Evolutionary conservation across 2,797 vertebrate species (phyloP).

Genomic region (Okamejei kenojei): DNA sequence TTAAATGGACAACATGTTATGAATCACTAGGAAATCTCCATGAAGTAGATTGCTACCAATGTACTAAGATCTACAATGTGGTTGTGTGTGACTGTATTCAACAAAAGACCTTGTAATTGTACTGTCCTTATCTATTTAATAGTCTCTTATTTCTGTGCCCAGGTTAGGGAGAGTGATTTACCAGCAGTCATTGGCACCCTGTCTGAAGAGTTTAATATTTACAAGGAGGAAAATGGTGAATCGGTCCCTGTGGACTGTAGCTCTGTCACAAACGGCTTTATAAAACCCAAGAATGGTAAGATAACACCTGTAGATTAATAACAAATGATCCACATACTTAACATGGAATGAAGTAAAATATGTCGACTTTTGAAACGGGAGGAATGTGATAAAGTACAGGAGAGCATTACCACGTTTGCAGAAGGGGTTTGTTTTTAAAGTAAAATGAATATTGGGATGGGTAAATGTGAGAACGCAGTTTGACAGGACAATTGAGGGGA

Average conservation of each 20-base stretch:
- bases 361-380: background rate
- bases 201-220: slow-evolving; percentile 82
- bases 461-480: background rate
- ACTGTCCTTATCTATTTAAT: background rate
- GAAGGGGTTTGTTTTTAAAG: background rate
- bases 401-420: background rate
- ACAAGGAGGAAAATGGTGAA: slow-evolving; percentile 78
- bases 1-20: background rate
- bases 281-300: slow-evolving; percentile 63
- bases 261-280: slow-evolving; percentile 66
- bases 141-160: background rate
- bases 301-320: background rate
- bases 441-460: background rate
- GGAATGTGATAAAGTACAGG: background rate
- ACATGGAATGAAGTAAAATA: background rate
- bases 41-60: background rate
- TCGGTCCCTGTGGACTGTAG: slow-evolving; percentile 61
- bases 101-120: no score
- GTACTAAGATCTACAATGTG: background rate
- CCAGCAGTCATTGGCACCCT: slow-evolving; percentile 79
- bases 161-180: slow-evolving; percentile 89
- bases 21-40: background rate
- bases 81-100: background rate
- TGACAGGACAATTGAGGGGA: background rate
- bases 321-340: background rate